Percentiles rank a stretch among this genome's conserved stretches.
Evolutionary conservation across 2,113 vertebrate species (phyloP).

Genomic region (Xiphophorus hellerii): DNA sequence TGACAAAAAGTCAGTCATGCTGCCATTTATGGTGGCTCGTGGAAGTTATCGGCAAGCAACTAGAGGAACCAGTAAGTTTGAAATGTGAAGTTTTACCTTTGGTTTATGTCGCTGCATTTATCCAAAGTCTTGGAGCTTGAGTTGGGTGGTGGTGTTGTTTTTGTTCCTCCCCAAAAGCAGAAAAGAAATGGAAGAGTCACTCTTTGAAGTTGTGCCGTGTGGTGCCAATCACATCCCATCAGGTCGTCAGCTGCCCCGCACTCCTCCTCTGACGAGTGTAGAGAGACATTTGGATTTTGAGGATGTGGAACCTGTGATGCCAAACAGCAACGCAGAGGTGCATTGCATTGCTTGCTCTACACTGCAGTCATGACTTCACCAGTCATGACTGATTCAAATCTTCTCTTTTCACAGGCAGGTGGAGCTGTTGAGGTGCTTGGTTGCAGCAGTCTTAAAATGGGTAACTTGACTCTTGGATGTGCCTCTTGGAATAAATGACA

Average conservation of each 20-base stretch:
- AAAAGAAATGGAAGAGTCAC: not conserved
- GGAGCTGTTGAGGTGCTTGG: not conserved
- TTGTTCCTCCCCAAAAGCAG: not conserved
- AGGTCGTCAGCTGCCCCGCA: slow-evolving; percentile 52
- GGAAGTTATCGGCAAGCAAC: not conserved
- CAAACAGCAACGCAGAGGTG: slow-evolving; percentile 3
- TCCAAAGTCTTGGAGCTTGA: not conserved
- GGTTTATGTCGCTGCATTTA: too few species aligned
- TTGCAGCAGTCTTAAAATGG: not conserved
- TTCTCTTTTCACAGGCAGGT: slow-evolving; percentile 6
- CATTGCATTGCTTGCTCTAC: not conserved
- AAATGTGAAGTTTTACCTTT: not conserved
- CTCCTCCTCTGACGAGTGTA: slow-evolving; percentile 6
- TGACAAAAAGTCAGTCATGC: not conserved
- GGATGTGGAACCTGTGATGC: not conserved
- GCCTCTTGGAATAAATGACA: too few species aligned
- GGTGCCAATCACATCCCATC: slow-evolving; percentile 20
- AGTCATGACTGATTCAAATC: too few species aligned
- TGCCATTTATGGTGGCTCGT: not conserved
- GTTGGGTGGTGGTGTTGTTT: not conserved
- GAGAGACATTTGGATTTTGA: slow-evolving; percentile 23
- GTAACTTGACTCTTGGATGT: not conserved
- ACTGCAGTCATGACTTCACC: fast-evolving
- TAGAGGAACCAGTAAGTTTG: not conserved
- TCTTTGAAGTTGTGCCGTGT: not conserved